Evolutionary conservation across 2,113 vertebrate species (phyloP), one percentile per base, ranked within the genome.

Genomic region (Brachirus orientalis): DNA sequence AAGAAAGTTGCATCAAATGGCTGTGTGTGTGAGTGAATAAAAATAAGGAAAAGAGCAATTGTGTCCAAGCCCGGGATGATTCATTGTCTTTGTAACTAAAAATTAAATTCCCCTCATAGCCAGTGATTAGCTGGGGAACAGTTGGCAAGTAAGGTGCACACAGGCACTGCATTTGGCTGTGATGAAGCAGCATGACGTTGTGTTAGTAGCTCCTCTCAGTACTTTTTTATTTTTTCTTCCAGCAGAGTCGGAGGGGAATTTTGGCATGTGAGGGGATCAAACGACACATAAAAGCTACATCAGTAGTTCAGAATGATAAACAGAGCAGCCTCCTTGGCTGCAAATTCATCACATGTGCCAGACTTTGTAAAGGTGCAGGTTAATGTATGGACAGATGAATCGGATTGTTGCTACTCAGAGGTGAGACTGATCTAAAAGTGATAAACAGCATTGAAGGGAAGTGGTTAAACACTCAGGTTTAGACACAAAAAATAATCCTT

Each of bases 251-350:
- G 68, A 47, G 43, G 78, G 63, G 75, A 77, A 51, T 77, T 52
- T 63, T 48, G 81, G 83, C 81, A 83, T 47, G 72, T 74, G 68
- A 59, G 65, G 33, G 63, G 70, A 80, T 88, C 86, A 87, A 83
- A 87, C 63, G 3, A 43, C 74, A 63, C 72, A 84, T 86, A 82
- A 88, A 85, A 80, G 80, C 75, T 75, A 52, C 77, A 82, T 88
- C 86, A 72, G 75, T 82, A 76, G 72, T 56, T 72, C 70, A 60
- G 63, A 84, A 81, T 70, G 72, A 82, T 62, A 77, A 86, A 82
- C 65, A 73, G 64, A 61, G 74, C 71, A 36, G 20, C 65, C n/a
- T 48, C 11, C 64, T 54, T 33, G 47, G 54, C 72, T 79, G 63
- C 65, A 77, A 57, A 80, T 69, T 81, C 80, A 52, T 80, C 74